Evolutionary conservation across 1,140 invertebrate genomes (phyloP), one percentile per base, ranked within the genome.

Genomic region (Nymphalis io): DNA sequence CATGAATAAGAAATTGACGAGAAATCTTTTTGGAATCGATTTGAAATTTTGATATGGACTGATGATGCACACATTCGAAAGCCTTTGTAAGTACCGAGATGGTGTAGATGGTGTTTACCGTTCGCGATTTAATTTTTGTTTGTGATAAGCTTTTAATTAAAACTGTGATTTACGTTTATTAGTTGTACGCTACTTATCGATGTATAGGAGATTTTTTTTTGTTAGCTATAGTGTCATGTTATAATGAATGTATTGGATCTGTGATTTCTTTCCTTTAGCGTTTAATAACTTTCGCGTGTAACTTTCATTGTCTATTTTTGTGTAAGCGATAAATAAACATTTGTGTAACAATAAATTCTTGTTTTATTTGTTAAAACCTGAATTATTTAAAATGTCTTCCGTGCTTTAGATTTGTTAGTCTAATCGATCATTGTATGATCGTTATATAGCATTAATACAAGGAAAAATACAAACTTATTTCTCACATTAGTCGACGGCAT

Each of bases 311-410:
- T 82, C 79, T 84, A 87, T 79, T 85, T 68, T 86, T 83, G 81
- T 87, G 84, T 88, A 90, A 88, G 80, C 81, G 76, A 77, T 75
- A 72, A 88, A 89, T 87, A 88, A 88, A 90, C 80, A 86, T 84
- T 87, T 89, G 83, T 89, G 84, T 87, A 85, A 87, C 78, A 83
- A 74, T 81, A 55, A 53, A 6, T 33, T 46, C 68, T 73, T 48
- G 57, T 70, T 76, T 80, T 73, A 70, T 82, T 76, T 68, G 68
- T 73, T 60, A 21, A 42, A 23, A 38, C 38, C 44, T 12, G 1
- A 33, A 40, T 13, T 13, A 13, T 13, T 42, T 13, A 6, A n/a
- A n/a, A n/a, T 42, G 11, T 42, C 4, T 27, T 1, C 0, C 23
- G 23, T 27, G 5, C 3, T 33, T 33, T 33, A 8, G 23, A 27